Percentiles rank a stretch among this genome's conserved stretches.
Evolutionary conservation across 2,113 vertebrate species (phyloP).

Genomic region (Jacana jacana): DNA sequence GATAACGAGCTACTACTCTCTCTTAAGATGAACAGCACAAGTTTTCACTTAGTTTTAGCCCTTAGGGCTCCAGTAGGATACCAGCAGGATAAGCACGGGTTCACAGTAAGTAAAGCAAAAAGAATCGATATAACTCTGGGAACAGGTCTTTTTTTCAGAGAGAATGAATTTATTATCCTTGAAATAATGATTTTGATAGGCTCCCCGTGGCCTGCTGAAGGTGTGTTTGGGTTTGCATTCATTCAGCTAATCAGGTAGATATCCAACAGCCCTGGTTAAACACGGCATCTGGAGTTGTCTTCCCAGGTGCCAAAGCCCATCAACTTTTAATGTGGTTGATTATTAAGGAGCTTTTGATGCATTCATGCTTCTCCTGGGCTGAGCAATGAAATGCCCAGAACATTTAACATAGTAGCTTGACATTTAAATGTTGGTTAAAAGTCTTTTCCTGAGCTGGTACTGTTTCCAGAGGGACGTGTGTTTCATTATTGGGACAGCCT

Average conservation of each 20-base stretch:
- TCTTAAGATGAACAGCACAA: background rate
- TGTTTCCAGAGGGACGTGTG: background rate
- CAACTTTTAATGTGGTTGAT: slow-evolving; percentile 36
- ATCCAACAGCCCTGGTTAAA: background rate
- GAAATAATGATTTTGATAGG: background rate
- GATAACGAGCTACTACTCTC: background rate
- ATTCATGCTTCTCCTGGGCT: slow-evolving; percentile 50
- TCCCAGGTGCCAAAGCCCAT: slow-evolving; percentile 44
- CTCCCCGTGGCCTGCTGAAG: background rate
- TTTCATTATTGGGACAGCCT: background rate
- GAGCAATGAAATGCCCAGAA: slow-evolving; percentile 38
- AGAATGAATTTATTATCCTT: background rate
- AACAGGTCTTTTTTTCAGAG: background rate
- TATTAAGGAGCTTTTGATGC: slow-evolving; percentile 42
- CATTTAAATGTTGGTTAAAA: slow-evolving; percentile 76
- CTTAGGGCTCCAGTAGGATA: background rate
- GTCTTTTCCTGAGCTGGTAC: slow-evolving; percentile 36
- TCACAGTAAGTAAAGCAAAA: background rate
- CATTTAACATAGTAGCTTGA: slow-evolving; percentile 55
- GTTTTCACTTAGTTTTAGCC: background rate
- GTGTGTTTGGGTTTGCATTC: background rate
- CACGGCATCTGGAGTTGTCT: background rate
- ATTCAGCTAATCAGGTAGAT: background rate
- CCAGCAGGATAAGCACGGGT: background rate
- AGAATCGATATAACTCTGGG: background rate